A percentile compares a stretch with the other conserved stretches of the same genome.
These are phyloP conservation scores for Xyrauchen texanus DNA, from an alignment of 2,113 vertebrate genomes.

Conservation along the genomic window DNA sequence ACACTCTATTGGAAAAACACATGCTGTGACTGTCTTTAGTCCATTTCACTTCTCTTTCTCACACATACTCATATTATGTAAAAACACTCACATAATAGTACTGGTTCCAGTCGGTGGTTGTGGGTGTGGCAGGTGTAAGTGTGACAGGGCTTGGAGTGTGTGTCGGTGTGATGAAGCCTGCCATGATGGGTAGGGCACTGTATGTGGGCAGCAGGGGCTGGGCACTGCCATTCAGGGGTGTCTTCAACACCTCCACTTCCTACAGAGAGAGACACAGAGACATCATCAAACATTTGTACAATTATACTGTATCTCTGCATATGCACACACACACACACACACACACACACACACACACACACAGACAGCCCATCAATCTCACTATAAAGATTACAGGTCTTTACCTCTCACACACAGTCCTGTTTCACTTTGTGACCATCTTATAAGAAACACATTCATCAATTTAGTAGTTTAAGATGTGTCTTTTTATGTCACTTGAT, in stretches of 20 bases:
- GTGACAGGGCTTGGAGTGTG: constrained; percentile 60
- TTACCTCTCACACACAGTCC: no score
- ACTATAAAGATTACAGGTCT: no score
- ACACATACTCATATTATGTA: neutral
- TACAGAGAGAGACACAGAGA: constrained; percentile 30
- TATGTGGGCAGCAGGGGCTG: constrained; percentile 74
- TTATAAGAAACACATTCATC: no score
- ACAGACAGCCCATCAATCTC: neutral
- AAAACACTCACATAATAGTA: constrained; percentile 78
- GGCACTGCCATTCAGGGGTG: constrained; percentile 65
- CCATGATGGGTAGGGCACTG: constrained; percentile 75
- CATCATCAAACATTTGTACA: constrained; percentile 28
- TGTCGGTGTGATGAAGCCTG: constrained; percentile 71
- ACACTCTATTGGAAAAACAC: no score
- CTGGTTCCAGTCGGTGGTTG: constrained; percentile 74
- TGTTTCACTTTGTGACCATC: no score
- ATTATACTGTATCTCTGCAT: no score
- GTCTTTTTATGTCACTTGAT: no score
- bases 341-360: neutral
- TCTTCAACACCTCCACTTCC: constrained; percentile 52
- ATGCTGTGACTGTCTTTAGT: no score
- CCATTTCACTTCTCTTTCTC: no score
- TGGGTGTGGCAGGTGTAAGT: constrained; percentile 53
- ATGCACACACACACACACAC: no score
- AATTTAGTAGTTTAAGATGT: no score